phyloP scores from a whole-genome alignment of 2,113 vertebrate species.

The Cricetomys ansorgei region DNA sequence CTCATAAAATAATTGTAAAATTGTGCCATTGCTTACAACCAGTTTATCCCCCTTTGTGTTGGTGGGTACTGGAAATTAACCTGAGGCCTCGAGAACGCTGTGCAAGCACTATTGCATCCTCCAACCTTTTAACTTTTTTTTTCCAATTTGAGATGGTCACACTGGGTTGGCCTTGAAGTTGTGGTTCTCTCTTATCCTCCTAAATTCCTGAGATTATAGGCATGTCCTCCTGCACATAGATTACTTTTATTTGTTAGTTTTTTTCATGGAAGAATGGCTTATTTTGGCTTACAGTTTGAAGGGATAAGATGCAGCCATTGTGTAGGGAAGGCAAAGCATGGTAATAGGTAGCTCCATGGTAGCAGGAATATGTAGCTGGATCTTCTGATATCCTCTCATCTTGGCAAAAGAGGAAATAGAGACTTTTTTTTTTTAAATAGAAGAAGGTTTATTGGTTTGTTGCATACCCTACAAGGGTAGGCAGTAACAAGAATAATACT shows the following conservation, averaged over 20 bases:
- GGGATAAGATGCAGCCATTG: neutral
- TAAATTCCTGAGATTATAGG: neutral
- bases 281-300: neutral
- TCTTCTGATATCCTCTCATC: neutral
- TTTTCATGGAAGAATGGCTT: neutral
- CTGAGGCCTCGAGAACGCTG: neutral
- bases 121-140: neutral
- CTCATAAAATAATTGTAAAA: slow-evolving; percentile 16
- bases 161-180: neutral
- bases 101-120: too few species aligned
- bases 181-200: neutral
- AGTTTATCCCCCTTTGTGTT: neutral
- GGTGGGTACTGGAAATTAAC: neutral
- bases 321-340: neutral
- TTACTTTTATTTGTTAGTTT: neutral
- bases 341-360: neutral
- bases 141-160: neutral
- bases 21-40: neutral
- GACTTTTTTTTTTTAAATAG: neutral
- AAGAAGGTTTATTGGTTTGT: neutral
- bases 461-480: neutral
- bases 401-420: neutral
- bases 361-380: neutral
- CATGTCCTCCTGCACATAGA: neutral
- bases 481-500: neutral